phyloP scores from a whole-genome alignment of 2,888 invertebrate species.

The Andrena flavipes region DNA sequence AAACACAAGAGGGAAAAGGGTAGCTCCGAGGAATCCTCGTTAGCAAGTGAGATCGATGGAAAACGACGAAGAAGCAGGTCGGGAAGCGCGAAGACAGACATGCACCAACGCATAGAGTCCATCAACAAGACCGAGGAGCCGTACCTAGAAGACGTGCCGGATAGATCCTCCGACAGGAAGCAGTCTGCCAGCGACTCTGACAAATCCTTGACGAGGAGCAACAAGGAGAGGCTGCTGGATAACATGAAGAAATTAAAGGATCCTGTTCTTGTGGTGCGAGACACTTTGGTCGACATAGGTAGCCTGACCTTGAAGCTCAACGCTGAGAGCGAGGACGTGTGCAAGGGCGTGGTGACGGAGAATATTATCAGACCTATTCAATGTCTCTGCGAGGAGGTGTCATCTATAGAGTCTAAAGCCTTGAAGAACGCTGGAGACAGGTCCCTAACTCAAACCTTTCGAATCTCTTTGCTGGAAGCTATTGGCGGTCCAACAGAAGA shows the following conservation, averaged over 20 bases:
- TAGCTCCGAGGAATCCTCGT: slow-evolving; percentile 76
- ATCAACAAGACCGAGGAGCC: slow-evolving; percentile 53
- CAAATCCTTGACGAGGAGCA: slow-evolving; percentile 67
- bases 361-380: slow-evolving; percentile 78
- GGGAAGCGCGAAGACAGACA: slow-evolving; percentile 22
- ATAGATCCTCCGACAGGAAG: slow-evolving; percentile 52
- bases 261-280: slow-evolving; percentile 75
- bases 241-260: slow-evolving; percentile 71
- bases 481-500: slow-evolving; percentile 82
- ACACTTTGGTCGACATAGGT: slow-evolving; percentile 74
- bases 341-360: slow-evolving; percentile 71
- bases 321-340: slow-evolving; percentile 62
- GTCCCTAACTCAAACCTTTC: slow-evolving; percentile 74
- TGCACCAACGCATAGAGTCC: slow-evolving; percentile 58
- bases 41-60: slow-evolving; percentile 41
- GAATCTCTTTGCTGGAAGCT: slow-evolving; percentile 79
- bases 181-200: slow-evolving; percentile 68
- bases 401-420: slow-evolving; percentile 77
- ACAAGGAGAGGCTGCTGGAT: slow-evolving; percentile 75
- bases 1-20: slow-evolving; percentile 72
- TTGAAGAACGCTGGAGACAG: slow-evolving; percentile 77
- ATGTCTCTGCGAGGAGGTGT: slow-evolving; percentile 78
- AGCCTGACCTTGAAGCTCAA: slow-evolving; percentile 64
- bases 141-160: slow-evolving; percentile 55
- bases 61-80: slow-evolving; percentile 43